A percentile compares a stretch with the other conserved stretches of the same genome.
phyloP scores from a whole-genome alignment of 2,113 vertebrate genomes.

The Calypte anna region DNA sequence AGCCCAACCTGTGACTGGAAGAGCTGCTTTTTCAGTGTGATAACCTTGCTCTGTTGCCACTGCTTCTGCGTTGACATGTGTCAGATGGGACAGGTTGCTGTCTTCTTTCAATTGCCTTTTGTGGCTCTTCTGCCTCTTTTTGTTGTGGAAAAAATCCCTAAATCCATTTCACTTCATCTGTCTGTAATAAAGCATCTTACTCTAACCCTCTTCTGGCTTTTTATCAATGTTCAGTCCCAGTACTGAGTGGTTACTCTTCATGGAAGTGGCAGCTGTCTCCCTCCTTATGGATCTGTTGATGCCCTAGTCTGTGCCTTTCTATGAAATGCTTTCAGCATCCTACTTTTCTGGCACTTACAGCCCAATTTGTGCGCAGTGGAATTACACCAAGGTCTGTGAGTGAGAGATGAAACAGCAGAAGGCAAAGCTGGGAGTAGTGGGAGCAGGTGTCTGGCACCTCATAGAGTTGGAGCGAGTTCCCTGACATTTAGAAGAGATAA shows the following conservation, averaged over 20 bases:
- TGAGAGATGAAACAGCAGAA: conserved; percentile 60
- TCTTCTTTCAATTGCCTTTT: conserved; percentile 15
- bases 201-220: conserved; percentile 28
- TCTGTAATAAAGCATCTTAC: conserved; percentile 14
- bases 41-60: not conserved
- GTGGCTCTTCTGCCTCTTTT: not conserved
- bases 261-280: conserved; percentile 16
- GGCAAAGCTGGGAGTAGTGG: conserved; percentile 62
- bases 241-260: not conserved
- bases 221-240: not conserved
- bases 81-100: not conserved
- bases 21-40: not conserved
- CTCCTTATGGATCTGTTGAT: not conserved
- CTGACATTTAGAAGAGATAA: conserved; percentile 81
- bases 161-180: conserved; percentile 21
- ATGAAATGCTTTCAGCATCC: not conserved
- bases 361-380: conserved; percentile 20
- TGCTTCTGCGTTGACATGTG: not conserved
- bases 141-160: not conserved
- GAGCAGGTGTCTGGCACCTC: conserved; percentile 80
- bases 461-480: conserved; percentile 66
- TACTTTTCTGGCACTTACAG: conserved; percentile 10
- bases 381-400: conserved; percentile 48
- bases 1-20: not conserved
- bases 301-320: conserved; percentile 34